These are phyloP conservation scores for Salvelinus namaycush DNA, from an alignment of 2,113 vertebrate species.

Conservation along the genomic window DNA sequence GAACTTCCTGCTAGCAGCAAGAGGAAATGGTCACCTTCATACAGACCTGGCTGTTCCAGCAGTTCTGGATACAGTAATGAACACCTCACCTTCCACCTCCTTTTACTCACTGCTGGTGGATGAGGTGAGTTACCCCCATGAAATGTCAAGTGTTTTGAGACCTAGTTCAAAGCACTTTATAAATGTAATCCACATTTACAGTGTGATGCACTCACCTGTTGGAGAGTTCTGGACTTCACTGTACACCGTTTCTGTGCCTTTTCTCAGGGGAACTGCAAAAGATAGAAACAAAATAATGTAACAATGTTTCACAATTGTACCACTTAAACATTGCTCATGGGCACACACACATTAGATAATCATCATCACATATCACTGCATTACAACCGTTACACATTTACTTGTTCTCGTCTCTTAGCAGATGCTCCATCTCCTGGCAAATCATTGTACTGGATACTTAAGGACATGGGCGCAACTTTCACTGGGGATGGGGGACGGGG, in stretches of 20 bases:
- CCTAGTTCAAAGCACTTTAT: too few relatives aligned
- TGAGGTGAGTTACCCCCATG: too few relatives aligned
- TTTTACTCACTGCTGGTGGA: too few relatives aligned
- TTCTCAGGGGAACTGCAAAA: conserved; percentile 63
- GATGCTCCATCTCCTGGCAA: background rate
- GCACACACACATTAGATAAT: background rate
- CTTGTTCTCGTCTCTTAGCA: background rate
- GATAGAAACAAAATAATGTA: background rate
- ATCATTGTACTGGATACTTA: background rate
- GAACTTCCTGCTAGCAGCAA: conserved; percentile 51
- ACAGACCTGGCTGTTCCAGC: background rate
- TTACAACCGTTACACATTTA: background rate
- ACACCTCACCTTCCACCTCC: too few relatives aligned
- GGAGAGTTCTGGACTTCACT: conserved; percentile 72
- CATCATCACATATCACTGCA: background rate
- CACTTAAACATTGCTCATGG: background rate
- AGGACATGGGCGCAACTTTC: background rate
- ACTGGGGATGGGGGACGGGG: background rate
- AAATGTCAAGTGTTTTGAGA: too few relatives aligned
- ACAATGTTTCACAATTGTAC: background rate
- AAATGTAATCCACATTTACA: background rate
- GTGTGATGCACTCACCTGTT: conserved; percentile 59
- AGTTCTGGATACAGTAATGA: background rate
- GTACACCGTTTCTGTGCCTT: conserved; percentile 78
- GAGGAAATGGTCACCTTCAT: conserved; percentile 44